phyloP scores from a whole-genome alignment of 2,888 invertebrate species.

The Xanthostigma xanthostigma region DNA sequence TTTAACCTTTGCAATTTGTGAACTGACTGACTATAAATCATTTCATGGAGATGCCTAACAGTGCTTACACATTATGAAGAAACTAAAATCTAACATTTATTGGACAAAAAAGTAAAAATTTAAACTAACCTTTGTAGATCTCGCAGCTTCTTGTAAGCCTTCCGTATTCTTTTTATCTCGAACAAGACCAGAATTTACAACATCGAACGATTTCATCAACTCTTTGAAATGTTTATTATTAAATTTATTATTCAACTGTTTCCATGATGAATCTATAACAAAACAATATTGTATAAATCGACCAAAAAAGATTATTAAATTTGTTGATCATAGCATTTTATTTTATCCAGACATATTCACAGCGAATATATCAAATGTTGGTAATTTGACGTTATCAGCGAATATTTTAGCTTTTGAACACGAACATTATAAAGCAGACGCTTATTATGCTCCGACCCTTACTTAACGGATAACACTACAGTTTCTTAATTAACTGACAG shows the following conservation, averaged over 20 bases:
- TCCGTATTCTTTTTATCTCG: conserved; percentile 29
- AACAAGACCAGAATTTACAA: conserved; percentile 28
- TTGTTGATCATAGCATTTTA: background rate
- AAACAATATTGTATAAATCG: conserved; percentile 4
- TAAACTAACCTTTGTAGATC: conserved; percentile 22
- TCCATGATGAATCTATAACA: conserved; percentile 29
- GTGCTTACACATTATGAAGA: no score
- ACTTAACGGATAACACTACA: no score
- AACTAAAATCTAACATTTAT: no score
- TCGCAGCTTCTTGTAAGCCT: conserved; percentile 19
- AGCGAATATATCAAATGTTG: background rate
- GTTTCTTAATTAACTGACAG: no score
- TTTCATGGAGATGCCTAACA: no score
- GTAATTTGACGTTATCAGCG: no score
- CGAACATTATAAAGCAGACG: background rate
- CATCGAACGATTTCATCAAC: conserved; percentile 32
- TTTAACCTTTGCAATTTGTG: no score
- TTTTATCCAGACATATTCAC: background rate
- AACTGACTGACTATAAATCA: no score
- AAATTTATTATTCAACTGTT: conserved; percentile 21
- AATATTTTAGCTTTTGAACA: no score
- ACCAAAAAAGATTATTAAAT: no score
- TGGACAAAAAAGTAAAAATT: background rate
- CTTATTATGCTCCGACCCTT: no score
- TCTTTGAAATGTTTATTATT: conserved; percentile 30